A percentile compares a stretch with the other conserved stretches of the same genome.
Conservation (phyloP, 1,140 invertebrate species). For the Leucophenga varia region DNA sequence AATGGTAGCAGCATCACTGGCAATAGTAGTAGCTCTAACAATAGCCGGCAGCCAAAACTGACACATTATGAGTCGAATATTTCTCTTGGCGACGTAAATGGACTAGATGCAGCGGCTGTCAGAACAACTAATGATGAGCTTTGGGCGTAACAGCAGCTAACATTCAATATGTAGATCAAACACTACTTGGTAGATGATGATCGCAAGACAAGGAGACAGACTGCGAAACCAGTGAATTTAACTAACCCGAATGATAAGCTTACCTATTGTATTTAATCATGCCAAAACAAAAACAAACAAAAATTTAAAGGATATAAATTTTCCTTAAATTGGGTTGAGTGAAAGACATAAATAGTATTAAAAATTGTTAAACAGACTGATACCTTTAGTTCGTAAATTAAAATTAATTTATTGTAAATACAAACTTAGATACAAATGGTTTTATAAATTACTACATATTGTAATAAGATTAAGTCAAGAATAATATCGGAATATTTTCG, state of each 20-base stretch:
- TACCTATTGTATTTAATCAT: too few relatives aligned
- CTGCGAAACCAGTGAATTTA: slow-evolving; percentile 49
- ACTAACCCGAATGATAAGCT: slow-evolving; percentile 8
- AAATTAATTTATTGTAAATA: slow-evolving; percentile 7
- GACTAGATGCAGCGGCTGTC: slow-evolving; percentile 22
- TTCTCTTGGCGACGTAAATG: slow-evolving; percentile 34
- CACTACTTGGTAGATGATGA: too few relatives aligned
- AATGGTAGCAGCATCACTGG: slow-evolving; percentile 55
- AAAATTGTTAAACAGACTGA: slow-evolving; percentile 39
- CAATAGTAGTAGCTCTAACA: slow-evolving; percentile 54
- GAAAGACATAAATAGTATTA: too few relatives aligned
- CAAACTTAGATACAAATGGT: too few relatives aligned
- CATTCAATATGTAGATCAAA: too few relatives aligned
- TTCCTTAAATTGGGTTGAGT: too few relatives aligned
- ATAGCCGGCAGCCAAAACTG: slow-evolving; percentile 44
- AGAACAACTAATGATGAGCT: slow-evolving; percentile 12
- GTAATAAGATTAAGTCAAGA: too few relatives aligned
- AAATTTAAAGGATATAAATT: too few relatives aligned
- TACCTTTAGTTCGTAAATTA: slow-evolving; percentile 41
- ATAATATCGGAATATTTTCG: too few relatives aligned
- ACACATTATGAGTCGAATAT: slow-evolving; percentile 54
- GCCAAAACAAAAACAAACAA: too few relatives aligned
- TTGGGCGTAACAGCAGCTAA: slow-evolving; percentile 20
- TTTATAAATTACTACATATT: slow-evolving; percentile 17
- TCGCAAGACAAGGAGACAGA: slow-evolving; percentile 24